Percentiles rank a stretch among this genome's conserved stretches.
phyloP scores from a whole-genome alignment of 2,797 vertebrate genomes.

The Coccyzus lansbergi region DNA sequence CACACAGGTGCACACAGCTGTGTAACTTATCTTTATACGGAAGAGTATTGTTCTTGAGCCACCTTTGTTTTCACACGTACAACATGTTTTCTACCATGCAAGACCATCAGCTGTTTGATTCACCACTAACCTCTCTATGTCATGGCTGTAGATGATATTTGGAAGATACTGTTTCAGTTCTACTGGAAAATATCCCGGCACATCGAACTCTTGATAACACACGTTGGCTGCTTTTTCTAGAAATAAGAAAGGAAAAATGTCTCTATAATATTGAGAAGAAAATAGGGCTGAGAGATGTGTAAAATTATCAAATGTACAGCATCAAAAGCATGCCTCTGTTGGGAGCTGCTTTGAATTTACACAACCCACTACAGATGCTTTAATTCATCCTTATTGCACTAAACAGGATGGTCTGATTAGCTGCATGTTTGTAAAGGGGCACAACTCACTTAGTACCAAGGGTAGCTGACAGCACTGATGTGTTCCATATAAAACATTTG shows the following conservation, averaged over 20 bases:
- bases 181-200: conserved; percentile 85
- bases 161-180: conserved; percentile 90
- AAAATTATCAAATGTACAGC: background rate
- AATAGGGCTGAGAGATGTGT: background rate
- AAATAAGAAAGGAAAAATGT: background rate
- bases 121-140: conserved; percentile 75
- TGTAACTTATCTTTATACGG: background rate
- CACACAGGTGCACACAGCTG: background rate
- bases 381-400: background rate
- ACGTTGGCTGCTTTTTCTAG: conserved; percentile 89
- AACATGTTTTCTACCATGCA: background rate
- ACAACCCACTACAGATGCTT: background rate
- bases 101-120: background rate
- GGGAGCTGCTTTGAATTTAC: background rate
- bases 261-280: background rate
- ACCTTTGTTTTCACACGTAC: background rate
- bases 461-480: background rate
- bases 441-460: background rate
- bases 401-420: background rate
- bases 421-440: background rate
- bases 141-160: conserved; percentile 86
- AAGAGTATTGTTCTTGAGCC: background rate
- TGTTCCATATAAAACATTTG: background rate
- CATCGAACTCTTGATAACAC: conserved; percentile 93
- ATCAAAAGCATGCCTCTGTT: background rate